phyloP scores from a whole-genome alignment of 2,888 invertebrate species.

The Neocrepidodera transversa region DNA sequence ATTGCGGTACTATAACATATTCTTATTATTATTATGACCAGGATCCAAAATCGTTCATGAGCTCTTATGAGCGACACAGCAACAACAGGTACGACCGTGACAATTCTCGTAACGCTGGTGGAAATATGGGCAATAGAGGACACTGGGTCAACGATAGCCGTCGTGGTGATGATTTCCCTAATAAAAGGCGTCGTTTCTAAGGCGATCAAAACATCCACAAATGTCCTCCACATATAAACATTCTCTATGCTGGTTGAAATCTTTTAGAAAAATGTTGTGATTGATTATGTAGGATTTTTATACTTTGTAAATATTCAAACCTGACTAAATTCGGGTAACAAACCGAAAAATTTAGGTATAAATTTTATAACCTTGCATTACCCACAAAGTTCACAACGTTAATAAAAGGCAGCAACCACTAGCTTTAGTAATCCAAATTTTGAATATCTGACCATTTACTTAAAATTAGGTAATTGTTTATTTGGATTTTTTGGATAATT shows the following conservation, averaged over 20 bases:
- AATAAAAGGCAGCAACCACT: slow-evolving; percentile 6
- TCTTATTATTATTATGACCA: slow-evolving; percentile 41
- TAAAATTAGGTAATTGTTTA: not conserved
- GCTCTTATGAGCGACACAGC: slow-evolving; percentile 51
- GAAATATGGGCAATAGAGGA: slow-evolving; percentile 39
- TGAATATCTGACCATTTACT: not conserved
- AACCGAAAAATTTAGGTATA: slow-evolving; percentile 6
- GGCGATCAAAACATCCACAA: slow-evolving; percentile 21
- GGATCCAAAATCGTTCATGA: slow-evolving; percentile 53
- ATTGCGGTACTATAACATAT: slow-evolving; percentile 28
- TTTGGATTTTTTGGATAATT: not conserved
- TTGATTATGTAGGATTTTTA: not conserved
- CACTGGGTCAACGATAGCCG: slow-evolving; percentile 53
- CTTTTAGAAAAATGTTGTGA: slow-evolving; percentile 9
- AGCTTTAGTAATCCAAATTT: slow-evolving; percentile 1
- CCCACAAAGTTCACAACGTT: slow-evolving; percentile 3
- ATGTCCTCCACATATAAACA: slow-evolving; percentile 14
- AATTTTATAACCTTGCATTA: not conserved
- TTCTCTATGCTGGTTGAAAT: slow-evolving; percentile 7
- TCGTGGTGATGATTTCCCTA: slow-evolving; percentile 50
- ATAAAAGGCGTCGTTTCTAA: slow-evolving; percentile 51
- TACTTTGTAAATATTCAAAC: not conserved
- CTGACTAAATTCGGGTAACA: slow-evolving; percentile 2
- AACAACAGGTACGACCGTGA: slow-evolving; percentile 40
- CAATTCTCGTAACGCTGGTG: slow-evolving; percentile 38